Percentiles rank a stretch among this genome's conserved stretches.
Evolutionary conservation across 1,140 invertebrate genomes (phyloP).

Genomic region (Acromyrmex echinatior): DNA sequence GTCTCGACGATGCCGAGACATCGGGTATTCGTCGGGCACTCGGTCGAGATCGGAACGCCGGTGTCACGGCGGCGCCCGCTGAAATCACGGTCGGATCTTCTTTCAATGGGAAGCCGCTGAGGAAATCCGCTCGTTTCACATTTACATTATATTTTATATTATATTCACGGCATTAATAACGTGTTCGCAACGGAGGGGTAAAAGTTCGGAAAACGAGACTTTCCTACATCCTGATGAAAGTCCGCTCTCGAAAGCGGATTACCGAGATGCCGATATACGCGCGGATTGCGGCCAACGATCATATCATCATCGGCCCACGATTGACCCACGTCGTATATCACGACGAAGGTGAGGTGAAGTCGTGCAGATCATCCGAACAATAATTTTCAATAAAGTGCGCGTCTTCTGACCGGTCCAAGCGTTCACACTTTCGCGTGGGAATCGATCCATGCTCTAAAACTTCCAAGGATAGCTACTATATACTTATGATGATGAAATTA

Average conservation of each 20-base stretch:
- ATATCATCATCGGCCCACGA: too few relatives aligned
- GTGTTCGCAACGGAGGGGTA: neutral
- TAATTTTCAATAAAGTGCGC: constrained; percentile 11
- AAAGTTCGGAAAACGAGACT: neutral
- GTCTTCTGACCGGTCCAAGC: neutral
- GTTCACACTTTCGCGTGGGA: neutral
- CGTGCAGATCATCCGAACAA: neutral
- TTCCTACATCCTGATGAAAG: neutral
- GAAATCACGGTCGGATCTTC: constrained; percentile 56
- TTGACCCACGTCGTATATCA: neutral
- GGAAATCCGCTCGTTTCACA: constrained; percentile 8
- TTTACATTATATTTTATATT: neutral
- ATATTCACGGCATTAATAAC: neutral
- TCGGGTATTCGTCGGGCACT: constrained; percentile 64
- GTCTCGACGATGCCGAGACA: constrained; percentile 70
- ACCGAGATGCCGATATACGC: neutral
- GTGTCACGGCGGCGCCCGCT: constrained; percentile 47
- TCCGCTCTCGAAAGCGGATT: neutral
- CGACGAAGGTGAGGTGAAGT: neutral
- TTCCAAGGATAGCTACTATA: neutral
- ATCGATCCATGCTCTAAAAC: neutral
- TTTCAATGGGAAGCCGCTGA: constrained; percentile 20
- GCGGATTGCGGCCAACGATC: neutral
- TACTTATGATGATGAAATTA: neutral
- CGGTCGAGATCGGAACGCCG: constrained; percentile 65